phyloP scores from a whole-genome alignment of 1,140 invertebrate species.

The Diplogasteroides magnus region DNA sequence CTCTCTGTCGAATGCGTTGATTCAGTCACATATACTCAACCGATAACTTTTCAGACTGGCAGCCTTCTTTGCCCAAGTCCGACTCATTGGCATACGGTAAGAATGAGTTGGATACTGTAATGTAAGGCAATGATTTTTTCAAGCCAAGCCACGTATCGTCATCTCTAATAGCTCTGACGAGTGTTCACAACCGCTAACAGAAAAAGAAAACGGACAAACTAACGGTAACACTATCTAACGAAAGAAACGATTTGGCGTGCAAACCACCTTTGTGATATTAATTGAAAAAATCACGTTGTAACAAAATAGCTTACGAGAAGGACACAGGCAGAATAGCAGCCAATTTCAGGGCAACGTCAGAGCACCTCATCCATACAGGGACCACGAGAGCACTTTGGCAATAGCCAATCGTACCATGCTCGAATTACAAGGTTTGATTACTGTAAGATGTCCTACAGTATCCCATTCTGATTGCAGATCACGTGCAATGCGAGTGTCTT shows the following conservation, averaged over 20 bases:
- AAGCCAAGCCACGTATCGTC: slow-evolving; percentile 19
- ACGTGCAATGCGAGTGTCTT: slow-evolving; percentile 51
- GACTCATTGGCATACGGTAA: slow-evolving; percentile 28
- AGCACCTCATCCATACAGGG: slow-evolving; percentile 7
- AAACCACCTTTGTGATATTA: too few relatives aligned
- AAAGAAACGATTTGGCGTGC: too few relatives aligned
- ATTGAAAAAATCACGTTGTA: too few relatives aligned
- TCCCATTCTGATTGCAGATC: slow-evolving; percentile 29
- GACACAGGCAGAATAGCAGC: too few relatives aligned
- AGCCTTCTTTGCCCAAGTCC: too few relatives aligned
- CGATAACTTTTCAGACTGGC: too few relatives aligned
- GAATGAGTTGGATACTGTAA: too few relatives aligned
- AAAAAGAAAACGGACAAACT: background rate
- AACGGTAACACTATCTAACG: background rate
- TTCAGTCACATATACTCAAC: too few relatives aligned
- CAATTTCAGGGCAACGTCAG: slow-evolving; percentile 1
- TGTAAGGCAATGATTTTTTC: too few relatives aligned
- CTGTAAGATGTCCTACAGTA: background rate
- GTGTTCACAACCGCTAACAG: background rate
- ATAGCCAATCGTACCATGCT: slow-evolving; percentile 23
- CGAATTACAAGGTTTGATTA: slow-evolving; percentile 18
- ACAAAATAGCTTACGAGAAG: too few relatives aligned
- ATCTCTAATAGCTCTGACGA: background rate
- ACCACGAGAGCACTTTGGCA: slow-evolving; percentile 21
- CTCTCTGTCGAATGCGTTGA: too few relatives aligned